phyloP scores from a whole-genome alignment of 2,113 vertebrate genomes.

The Fregata magnificens region DNA sequence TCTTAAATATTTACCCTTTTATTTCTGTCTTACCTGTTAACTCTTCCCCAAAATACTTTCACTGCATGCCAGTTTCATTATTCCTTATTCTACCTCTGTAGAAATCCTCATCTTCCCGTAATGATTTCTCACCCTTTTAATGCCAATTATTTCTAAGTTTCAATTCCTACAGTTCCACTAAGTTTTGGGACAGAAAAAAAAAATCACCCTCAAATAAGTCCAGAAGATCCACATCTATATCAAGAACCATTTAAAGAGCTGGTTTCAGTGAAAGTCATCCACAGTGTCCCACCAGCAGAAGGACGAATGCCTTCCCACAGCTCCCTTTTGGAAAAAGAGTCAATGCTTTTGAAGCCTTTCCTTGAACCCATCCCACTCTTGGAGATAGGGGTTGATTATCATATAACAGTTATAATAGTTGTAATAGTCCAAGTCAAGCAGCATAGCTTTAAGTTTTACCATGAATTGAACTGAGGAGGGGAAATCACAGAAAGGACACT shows the following conservation, averaged over 20 bases:
- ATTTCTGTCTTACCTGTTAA: neutral
- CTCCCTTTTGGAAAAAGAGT: neutral
- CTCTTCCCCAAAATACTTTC: neutral
- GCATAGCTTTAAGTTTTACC: neutral
- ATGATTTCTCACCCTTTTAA: neutral
- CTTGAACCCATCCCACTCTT: neutral
- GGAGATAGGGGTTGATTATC: neutral
- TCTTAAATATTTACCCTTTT: neutral
- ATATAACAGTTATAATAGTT: neutral
- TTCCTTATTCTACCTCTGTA: neutral
- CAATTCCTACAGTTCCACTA: neutral
- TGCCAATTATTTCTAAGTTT: neutral
- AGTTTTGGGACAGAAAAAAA: neutral
- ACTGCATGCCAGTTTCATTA: neutral
- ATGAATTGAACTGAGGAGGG: neutral
- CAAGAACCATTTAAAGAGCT: neutral
- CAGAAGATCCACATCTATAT: neutral
- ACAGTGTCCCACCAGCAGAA: neutral
- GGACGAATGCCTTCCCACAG: neutral
- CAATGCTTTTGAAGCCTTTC: neutral
- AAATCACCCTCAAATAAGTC: neutral
- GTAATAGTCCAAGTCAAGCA: neutral
- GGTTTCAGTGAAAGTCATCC: neutral
- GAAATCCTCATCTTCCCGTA: neutral
- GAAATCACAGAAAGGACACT: neutral